Evolutionary conservation across 2,113 vertebrate species (phyloP), one percentile per base, ranked within the genome.

Genomic region (Prietella phreatophila): DNA sequence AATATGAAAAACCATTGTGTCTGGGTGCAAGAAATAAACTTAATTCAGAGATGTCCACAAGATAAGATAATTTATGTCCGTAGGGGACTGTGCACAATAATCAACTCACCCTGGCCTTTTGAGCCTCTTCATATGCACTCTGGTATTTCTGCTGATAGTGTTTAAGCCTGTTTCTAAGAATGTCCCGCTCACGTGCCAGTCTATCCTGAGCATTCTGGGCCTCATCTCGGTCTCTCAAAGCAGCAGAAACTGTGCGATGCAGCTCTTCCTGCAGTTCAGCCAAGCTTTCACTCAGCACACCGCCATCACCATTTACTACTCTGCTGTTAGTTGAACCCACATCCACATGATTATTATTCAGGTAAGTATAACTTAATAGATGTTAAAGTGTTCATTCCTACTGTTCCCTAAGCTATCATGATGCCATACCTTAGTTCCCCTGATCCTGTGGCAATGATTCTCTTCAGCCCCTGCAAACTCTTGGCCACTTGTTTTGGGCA

Each of bases 261-360:
- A 96, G 89, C 25, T 95, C 93, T 60, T 93, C 93, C 91, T 95
- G 95, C 85, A 97, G 94, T 65, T 91, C 94, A 58, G 91, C 93
- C 88, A 97, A 91, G 86, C 93, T 95, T 88, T 93, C 93, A 83
- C 95, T 95, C 88, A 97, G 91, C 88, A 92, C 33, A 87, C 95
- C 95, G 56, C 89, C 91, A 89, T 95, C 90, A 85, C 89, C 93
- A 82, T 82, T 83, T 25, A 90, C 91, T 25, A 90, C 91, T 76
- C 96, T 97, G 90, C 30, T 73, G 89, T 82, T 56, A 88, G 58
- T 90, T 25, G 67, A 79, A 27, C 20, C 39, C 53, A 73, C 61
- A 75, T 85, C 17, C 30, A 42, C 30, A 36, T 39, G 30, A 85
- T 73, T 42, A 10, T 2, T 27, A 53, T 20, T 83, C 42, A 67